Base-by-base conservation (phyloP, 1,140 invertebrate species). In the Hirudo medicinalis region DNA sequence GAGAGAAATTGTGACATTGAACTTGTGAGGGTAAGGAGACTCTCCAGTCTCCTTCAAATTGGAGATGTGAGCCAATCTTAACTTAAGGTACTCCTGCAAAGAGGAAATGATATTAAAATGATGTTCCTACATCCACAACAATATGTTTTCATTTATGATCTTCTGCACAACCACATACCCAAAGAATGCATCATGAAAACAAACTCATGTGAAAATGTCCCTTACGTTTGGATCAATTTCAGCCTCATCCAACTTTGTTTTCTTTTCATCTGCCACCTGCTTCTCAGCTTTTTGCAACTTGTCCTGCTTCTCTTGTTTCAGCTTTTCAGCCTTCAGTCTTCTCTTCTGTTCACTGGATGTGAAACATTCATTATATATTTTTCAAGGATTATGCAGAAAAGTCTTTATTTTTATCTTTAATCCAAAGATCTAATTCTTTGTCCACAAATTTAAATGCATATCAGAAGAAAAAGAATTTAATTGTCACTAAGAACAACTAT, bases 11-110 rank as follows among this genome's bases (percentile, higher is more conserved):
- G 88, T 87, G 0, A 99, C 95, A 83, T 92, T 85, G 79, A 96
- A 99, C 83, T 99, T 99, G 82, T 99, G 97, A 25, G 96, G 96
- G 82, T 99, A 99, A n/a, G 95, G 94, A 82, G 89, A 85, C 29
- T 82, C 79, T n/a, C 86, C 86, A 0, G 84, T 83, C 72, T 83
- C 82, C 83, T 97, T 97, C 6, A 94, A 82, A 54, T 90, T 86
- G 57, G 86, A 84, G 25, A 97, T 84, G 36, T 88, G 87, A 72
- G 86, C 84, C 0, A 86, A 87, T 74, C 95, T 85, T 29, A 97
- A 79, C 79, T 92, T 91, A 76, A 90, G 92, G 81, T 92, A 97
- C 84, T 97, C 88, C 86, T 88, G 75, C 13, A 72, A 82, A 80
- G 75, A 54, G 74, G 75, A 76, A n/a, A 67, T 72, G 49, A 15